Evolutionary conservation across 2,888 invertebrate species (phyloP), one percentile per base, ranked within the genome.

Genomic region (Aspidiotus destructor): DNA sequence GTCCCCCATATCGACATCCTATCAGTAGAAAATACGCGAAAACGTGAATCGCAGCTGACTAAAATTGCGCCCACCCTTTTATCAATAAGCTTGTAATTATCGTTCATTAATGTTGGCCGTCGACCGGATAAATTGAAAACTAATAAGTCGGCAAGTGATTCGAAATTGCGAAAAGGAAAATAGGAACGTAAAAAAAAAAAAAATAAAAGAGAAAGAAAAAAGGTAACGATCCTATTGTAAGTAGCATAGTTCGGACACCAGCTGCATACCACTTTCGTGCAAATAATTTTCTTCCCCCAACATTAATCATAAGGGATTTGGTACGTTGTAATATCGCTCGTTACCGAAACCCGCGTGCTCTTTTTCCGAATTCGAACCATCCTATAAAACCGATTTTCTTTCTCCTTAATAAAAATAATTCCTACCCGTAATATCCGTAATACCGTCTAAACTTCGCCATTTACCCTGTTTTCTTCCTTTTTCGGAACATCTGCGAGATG

Each of bases 211-310:
- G 48, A n/a, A 48, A n/a, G 48, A 48, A 48, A 48, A 48, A 28
- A 28, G n/a, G 48, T 48, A 48, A 48, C 48, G n/a, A 48, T n/a
- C 48, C 28, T 28, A 28, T 28, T 28, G 48, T 48, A 48, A 48
- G 48, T 48, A n/a, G 11, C 48, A 11, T n/a, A 48, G 48, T 48
- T 48, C 48, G 48, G 48, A 48, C 48, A 48, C 48, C 48, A 48
- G 48, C 48, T 48, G 48, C 48, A 48, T 48, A 48, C 48, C 48
- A 48, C 48, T 48, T 48, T 48, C 48, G 48, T 48, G 48, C 48
- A 48, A 48, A 48, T 48, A 48, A 48, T 48, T 48, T 48, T 48
- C 48, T 48, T 48, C 48, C 48, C 28, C 48, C 48, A 48, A 48
- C 48, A 48, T 48, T 48, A 48, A 48, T 48, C 48, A 48, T 48